These are phyloP conservation scores for Stichopus horrens DNA, from an alignment of 53 echinoderm and acorn worm species.

Conservation along the genomic window DNA sequence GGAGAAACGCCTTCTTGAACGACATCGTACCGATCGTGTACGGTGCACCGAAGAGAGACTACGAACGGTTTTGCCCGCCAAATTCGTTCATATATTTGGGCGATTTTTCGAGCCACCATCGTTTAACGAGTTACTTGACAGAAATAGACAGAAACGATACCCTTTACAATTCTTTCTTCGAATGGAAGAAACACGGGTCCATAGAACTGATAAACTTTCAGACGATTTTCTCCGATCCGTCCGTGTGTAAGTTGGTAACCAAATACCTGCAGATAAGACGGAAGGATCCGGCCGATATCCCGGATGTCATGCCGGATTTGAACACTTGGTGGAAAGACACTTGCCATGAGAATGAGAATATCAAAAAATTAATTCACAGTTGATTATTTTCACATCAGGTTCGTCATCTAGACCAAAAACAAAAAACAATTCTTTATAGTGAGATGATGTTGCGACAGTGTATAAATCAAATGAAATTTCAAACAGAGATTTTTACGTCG, in stretches of 20 bases:
- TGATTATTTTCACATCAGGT: too few relatives aligned
- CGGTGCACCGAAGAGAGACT: slow-evolving; percentile 64
- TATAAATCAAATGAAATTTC: too few relatives aligned
- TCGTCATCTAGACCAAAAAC: too few relatives aligned
- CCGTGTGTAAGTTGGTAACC: slow-evolving; percentile 17
- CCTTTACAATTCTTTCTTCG: slow-evolving; percentile 60
- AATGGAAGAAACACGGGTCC: slow-evolving; percentile 60
- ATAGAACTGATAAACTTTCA: slow-evolving; percentile 44
- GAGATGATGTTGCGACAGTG: too few relatives aligned
- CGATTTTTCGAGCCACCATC: slow-evolving; percentile 47
- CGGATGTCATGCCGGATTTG: slow-evolving; percentile 37
- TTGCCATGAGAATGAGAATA: background rate
- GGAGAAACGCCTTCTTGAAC: slow-evolving; percentile 53
- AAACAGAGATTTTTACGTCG: too few relatives aligned
- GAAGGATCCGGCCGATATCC: slow-evolving; percentile 8
- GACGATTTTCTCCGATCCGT: slow-evolving; percentile 34
- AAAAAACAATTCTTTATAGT: too few relatives aligned
- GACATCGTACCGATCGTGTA: slow-evolving; percentile 71
- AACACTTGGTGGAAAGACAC: slow-evolving; percentile 32
- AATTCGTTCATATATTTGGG: slow-evolving; percentile 69
- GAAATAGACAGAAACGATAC: slow-evolving; percentile 52
- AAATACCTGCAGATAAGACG: slow-evolving; percentile 8
- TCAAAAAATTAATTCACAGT: background rate
- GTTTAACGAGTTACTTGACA: slow-evolving; percentile 45
- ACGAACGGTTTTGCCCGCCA: slow-evolving; percentile 68